A percentile compares a stretch with the other conserved stretches of the same genome.
phyloP scores from a whole-genome alignment of 2,113 vertebrate genomes.

The Rafetus swinhoei region DNA sequence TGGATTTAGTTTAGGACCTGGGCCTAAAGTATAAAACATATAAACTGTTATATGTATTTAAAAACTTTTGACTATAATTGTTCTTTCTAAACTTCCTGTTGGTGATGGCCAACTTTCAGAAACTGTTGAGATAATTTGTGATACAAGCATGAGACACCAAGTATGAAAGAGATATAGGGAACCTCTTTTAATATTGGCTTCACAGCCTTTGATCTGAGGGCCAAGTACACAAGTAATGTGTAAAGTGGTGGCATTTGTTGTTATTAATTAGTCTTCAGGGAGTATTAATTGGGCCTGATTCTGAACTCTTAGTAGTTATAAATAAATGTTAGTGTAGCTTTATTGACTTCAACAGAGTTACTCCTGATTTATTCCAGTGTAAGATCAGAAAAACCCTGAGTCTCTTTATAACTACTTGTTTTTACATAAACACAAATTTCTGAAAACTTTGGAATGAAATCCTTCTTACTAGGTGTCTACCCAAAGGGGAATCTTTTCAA shows the following conservation, averaged over 20 bases:
- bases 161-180: neutral
- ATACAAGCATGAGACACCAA: neutral
- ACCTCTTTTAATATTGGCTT: neutral
- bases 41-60: neutral
- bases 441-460: no score
- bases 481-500: neutral
- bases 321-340: neutral
- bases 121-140: neutral
- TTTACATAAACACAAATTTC: no score
- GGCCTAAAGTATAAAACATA: neutral
- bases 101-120: neutral
- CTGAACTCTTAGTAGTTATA: neutral
- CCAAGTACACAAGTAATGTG: neutral
- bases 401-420: no score
- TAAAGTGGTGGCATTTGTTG: neutral
- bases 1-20: fast-evolving
- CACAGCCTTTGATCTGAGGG: neutral
- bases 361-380: neutral
- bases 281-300: neutral
- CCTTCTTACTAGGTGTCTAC: no score
- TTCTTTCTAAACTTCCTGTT: neutral
- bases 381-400: neutral
- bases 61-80: conserved; percentile 3
- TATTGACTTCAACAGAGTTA: neutral
- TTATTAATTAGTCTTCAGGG: neutral